Base-by-base conservation (phyloP, 2,797 vertebrate genomes). In the Ctenochaetus hawaiiensis region DNA sequence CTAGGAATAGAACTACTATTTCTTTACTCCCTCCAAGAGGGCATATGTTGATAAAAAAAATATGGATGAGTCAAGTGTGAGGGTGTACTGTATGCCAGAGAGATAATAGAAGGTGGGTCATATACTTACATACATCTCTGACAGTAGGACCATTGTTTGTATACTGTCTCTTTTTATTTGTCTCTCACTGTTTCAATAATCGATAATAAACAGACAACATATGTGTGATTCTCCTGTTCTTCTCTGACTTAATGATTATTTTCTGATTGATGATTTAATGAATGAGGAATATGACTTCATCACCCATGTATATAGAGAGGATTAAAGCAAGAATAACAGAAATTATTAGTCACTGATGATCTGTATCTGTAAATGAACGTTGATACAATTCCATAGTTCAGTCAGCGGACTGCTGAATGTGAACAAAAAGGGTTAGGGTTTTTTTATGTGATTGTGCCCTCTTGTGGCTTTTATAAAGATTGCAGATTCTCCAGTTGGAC, bases 1-100 rank as follows among this genome's bases (percentile, higher is more conserved):
- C 90, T 88, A 88, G 84, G 78, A 90, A 92, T 91, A 90, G 77
- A 88, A 77, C 52, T 87, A 87, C 82, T 85, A 78, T 83, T 86
- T 87, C 77, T 91, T 89, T 84, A 86, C 84, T 88, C 81, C 84
- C 80, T 91, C 80, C 72, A 75, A 88, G 82, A 90, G 80, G 78
- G 73, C 61, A 79, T 70, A 83, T 81, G 78, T 75, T 89, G 71
- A 90, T 89, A 71, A 73, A 86, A 85, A 77, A 63, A 67, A 68
- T 73, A 77, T 68, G 67, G 84, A 85, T 91, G 85, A 91, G 81
- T 87, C 83, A 89, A 89, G 65, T 80, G 77, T 83, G 85, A 90
- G 87, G 86, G 80, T 85, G 81, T 89, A 81, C 69, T 86, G 66
- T 88, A 84, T 79, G 41, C 52, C 51, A 72, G 65, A 58, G 72